Evolutionary conservation across 92 coral and sea anemone species (phyloP).

Genomic region (Porites cylindrica): DNA sequence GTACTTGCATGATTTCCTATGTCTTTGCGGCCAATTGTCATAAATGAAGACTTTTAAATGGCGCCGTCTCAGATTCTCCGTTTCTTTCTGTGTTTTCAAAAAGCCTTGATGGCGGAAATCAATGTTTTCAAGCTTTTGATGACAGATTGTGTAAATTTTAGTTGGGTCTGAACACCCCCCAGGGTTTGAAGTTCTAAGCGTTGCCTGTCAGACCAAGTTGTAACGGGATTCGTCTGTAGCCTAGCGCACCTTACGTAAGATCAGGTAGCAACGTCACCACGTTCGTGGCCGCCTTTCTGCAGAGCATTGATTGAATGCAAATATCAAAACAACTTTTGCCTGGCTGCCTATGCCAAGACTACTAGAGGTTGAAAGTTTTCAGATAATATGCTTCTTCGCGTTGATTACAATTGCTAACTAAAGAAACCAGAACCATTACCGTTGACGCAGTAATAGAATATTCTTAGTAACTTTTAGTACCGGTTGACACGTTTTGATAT

Average conservation of each 20-base stretch:
- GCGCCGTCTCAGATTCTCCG: background rate
- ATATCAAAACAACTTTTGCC: too few species aligned
- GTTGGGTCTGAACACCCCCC: background rate
- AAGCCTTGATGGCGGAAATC: too few species aligned
- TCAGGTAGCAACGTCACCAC: too few species aligned
- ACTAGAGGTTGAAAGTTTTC: too few species aligned
- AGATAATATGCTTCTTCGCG: too few species aligned
- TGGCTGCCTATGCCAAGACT: too few species aligned
- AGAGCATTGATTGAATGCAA: too few species aligned
- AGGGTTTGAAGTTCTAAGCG: background rate
- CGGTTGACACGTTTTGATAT: background rate
- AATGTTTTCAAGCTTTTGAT: background rate
- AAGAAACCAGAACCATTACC: background rate
- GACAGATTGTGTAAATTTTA: background rate
- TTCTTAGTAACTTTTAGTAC: background rate
- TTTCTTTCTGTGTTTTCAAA: background rate
- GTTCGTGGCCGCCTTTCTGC: too few species aligned
- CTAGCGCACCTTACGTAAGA: too few species aligned
- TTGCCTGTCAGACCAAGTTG: background rate
- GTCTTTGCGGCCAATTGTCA: background rate
- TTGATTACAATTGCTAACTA: too few species aligned
- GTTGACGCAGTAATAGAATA: background rate
- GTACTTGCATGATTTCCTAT: conserved; percentile 32
- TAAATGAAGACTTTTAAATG: too few species aligned
- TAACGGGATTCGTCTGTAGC: too few species aligned